Conservation (phyloP, 2,888 invertebrate genomes). For the Leptopilina syphax region DNA sequence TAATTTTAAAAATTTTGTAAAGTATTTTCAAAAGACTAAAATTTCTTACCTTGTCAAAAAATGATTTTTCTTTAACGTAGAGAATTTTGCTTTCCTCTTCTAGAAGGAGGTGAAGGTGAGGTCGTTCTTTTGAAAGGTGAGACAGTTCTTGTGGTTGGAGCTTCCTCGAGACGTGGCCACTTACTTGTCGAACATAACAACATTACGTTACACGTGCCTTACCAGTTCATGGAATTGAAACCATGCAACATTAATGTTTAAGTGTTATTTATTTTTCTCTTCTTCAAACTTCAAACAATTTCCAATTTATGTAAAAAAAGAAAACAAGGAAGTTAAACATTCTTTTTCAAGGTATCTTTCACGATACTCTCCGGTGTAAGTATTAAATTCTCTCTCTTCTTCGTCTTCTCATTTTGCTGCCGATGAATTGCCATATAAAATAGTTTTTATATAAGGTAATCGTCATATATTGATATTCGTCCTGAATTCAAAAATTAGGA, state of each 20-base stretch:
- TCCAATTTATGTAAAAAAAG: conserved; percentile 36
- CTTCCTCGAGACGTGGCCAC: conserved; percentile 91
- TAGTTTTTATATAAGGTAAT: conserved; percentile 41
- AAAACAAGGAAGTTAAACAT: conserved; percentile 19
- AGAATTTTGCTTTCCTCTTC: neutral
- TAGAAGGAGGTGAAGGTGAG: conserved; percentile 78
- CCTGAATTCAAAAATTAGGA: conserved; percentile 47
- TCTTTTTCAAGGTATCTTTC: neutral
- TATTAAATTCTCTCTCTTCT: conserved; percentile 48
- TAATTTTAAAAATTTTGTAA: too few species aligned
- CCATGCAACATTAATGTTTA: conserved; percentile 76
- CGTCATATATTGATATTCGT: conserved; percentile 26
- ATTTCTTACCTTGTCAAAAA: too few species aligned
- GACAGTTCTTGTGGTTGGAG: conserved; percentile 91
- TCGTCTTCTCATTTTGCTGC: conserved; percentile 50
- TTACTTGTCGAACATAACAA: conserved; percentile 90
- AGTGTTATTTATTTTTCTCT: conserved; percentile 60
- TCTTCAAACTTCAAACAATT: neutral
- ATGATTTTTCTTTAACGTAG: neutral
- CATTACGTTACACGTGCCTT: conserved; percentile 87
- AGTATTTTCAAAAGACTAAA: too few species aligned
- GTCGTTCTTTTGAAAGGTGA: conserved; percentile 88
- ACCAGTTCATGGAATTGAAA: conserved; percentile 88
- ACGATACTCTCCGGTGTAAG: conserved; percentile 34
- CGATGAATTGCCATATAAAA: conserved; percentile 69